A percentile compares a stretch with the other conserved stretches of the same genome.
Evolutionary conservation across 2,888 invertebrate genomes (phyloP).

Genomic region (Polydrusus tereticollis): DNA sequence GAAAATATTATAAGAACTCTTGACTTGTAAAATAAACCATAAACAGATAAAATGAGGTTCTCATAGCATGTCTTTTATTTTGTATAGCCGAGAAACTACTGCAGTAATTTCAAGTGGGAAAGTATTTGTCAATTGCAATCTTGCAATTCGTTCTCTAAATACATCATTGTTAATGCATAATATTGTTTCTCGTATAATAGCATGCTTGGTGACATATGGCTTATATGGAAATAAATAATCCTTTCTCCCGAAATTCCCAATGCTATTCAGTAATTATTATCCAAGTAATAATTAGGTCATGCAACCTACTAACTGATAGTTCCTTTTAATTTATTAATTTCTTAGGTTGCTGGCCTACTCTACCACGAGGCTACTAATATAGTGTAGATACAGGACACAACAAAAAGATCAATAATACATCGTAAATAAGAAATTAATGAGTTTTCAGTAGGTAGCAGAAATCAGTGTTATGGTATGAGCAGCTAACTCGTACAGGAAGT

Average conservation of each 20-base stretch:
- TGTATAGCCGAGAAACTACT: conserved; percentile 10
- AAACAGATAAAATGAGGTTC: conserved; percentile 25
- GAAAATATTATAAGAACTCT: conserved; percentile 18
- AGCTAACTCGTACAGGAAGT: no score
- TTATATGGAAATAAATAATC: no score
- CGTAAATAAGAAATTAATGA: neutral
- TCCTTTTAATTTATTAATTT: conserved; percentile 1
- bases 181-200: neutral
- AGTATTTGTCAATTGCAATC: conserved; percentile 9
- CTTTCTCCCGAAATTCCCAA: no score
- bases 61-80: conserved; percentile 20
- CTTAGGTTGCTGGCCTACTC: neutral
- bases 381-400: no score
- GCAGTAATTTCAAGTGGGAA: conserved; percentile 19
- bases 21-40: conserved; percentile 24
- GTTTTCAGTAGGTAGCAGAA: no score
- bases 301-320: neutral
- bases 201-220: no score
- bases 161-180: neutral
- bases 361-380: neutral
- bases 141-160: neutral
- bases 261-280: neutral
- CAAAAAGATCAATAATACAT: neutral
- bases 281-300: neutral
- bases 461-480: no score